A percentile compares a stretch with the other conserved stretches of the same genome.
Conservation (phyloP, 2,113 vertebrate species). For the Uria aalge region DNA sequence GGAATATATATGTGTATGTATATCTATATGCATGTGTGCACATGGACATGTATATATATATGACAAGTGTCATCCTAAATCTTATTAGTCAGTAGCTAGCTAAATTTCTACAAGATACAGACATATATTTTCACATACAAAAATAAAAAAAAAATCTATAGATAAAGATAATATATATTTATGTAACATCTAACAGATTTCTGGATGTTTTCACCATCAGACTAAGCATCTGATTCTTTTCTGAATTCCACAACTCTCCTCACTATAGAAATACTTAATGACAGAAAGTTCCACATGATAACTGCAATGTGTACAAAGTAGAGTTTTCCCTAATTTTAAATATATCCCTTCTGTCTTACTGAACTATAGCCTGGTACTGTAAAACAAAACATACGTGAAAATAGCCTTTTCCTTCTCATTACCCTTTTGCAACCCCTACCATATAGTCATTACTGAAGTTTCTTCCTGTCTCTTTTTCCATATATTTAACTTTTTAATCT, state of each 20-base stretch:
- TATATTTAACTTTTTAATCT: not conserved
- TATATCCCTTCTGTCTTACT: not conserved
- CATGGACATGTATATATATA: rapidly evolving
- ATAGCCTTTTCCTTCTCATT: not conserved
- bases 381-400: not conserved
- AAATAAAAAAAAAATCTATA: not conserved
- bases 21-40: rapidly evolving
- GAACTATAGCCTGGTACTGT: not conserved
- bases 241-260: not conserved
- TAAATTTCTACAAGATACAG: not conserved
- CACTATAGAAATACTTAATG: not conserved
- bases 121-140: not conserved
- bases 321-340: not conserved
- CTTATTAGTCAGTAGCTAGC: not conserved
- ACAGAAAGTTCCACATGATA: not conserved
- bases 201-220: not conserved
- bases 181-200: not conserved
- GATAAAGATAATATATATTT: not conserved
- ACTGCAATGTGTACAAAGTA: not conserved
- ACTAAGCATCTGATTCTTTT: not conserved
- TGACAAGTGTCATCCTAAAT: not conserved
- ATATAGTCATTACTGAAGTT: not conserved
- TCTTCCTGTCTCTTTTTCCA: not conserved
- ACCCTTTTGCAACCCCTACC: not conserved
- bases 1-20: not conserved